Evolutionary conservation across 2,888 invertebrate species (phyloP), one percentile per base, ranked within the genome.

Genomic region (Dasypogon diadema): DNA sequence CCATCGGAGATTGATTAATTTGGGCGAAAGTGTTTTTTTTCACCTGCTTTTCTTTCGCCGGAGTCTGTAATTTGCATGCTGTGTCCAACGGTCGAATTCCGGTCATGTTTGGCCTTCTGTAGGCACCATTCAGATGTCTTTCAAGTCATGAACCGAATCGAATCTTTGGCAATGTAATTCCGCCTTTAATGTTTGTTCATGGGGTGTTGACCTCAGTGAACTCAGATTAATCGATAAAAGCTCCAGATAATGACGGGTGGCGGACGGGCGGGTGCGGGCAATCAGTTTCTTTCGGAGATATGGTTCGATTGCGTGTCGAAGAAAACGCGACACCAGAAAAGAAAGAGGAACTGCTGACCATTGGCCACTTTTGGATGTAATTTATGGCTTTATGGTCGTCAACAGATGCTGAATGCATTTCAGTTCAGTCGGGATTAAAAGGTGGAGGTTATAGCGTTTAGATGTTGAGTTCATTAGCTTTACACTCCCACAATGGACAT

Each of bases 1-100:
- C 46, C 42, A 65, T 48, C 24, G 26, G 22, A 21, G 46, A 48
- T 65, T 14, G 65, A 65, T 63, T 16, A 21, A 22, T 48, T 65
- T 65, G 2, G 65, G 65, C 48, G 65, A 65, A 65, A 65, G 65
- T 48, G 14, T 46, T 65, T 65, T 63, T 48, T 24, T 37, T 46
- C 65, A 18, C 37, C 65, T 21, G 51, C 4, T 51, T 21, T 8
- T 21, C 48, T 26, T 46, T 65, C 14, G 24, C 26, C n/a, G 8
- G 26, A 8, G 24, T 6, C 24, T 42, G 30, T 34, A 60, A 65
- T 65, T 22, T 65, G 42, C 46, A 65, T 65, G 24, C 24, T 48
- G 46, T 8, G 12, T 22, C 1, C 14, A 16, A 21, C 16, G n/a
- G 37, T 24, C n/a, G 51, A 51, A 65, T 65, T 65, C 65, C 26